Evolutionary conservation across 2,113 vertebrate species (phyloP), one percentile per base, ranked within the genome.

Genomic region (Connochaetes taurinus): DNA sequence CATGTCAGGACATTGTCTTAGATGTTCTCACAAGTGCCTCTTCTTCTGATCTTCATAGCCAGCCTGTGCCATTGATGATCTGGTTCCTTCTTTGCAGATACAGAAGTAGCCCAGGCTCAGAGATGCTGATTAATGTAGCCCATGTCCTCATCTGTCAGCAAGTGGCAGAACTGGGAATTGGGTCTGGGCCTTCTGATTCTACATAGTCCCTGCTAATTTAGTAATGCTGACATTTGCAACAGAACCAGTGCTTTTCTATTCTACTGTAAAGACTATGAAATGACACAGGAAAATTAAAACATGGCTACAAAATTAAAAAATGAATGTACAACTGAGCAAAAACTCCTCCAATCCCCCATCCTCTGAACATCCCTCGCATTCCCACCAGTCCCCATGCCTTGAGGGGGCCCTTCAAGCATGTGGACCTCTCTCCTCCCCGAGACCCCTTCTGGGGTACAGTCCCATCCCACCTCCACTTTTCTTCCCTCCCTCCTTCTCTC

Each of bases 1-100:
- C 9, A 0, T 5, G 2, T 36, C 6, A 12, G 55, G 16, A 15
- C 11, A 33, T 33, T 2, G 17, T 45, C 21, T 86, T 64, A 3
- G 14, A 6, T 4, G 12, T 16, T 43, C 23, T 64, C 93, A 45
- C 9, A 9, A 23, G 16, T 1, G 0, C 0, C 0, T 31, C 87
- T 25, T 43, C n/a, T 78, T 84, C 55, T 21, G 43, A 31, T 55
- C 50, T 47, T 25, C 19, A 6, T 0, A 53, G 87, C 6, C 14
- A 11, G 7, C 9, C 83, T 23, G 36, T 7, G 19, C 58, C 67
- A 2, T 12, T 86, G 45, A 12, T 40, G 17, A 29, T 36, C 33
- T 19, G 21, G 5, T 36, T 36, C 83, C 78, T 31, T 2, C 43
- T 47, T 10, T 64, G 33, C 21, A n/a, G 50, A 5, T 14, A 36